A percentile compares a stretch with the other conserved stretches of the same genome.
Evolutionary conservation across 2,797 vertebrate species (phyloP).

Genomic region (Parotocinclus haroldoi): DNA sequence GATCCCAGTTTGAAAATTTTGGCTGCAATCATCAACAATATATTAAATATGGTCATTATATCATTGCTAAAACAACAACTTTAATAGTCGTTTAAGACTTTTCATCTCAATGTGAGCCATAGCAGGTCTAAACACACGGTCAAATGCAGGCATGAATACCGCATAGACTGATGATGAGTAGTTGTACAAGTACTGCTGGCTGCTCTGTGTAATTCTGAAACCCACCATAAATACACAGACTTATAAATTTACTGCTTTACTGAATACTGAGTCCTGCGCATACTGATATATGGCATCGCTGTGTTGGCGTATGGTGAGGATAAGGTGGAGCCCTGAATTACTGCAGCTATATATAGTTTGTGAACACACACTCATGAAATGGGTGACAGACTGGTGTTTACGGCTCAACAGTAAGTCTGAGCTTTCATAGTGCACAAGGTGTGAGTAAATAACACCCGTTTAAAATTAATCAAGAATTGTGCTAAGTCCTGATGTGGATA

Average conservation of each 20-base stretch:
- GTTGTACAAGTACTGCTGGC: not conserved
- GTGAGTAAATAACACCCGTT: not conserved
- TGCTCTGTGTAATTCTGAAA: not conserved
- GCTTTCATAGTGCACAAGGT: slow-evolving; percentile 3
- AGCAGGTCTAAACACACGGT: not conserved
- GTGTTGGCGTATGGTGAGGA: slow-evolving; percentile 13
- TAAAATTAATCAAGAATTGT: slow-evolving; percentile 8
- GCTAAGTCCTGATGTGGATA: not conserved
- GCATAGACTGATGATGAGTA: not conserved
- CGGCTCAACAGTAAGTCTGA: not conserved
- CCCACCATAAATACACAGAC: slow-evolving; percentile 20
- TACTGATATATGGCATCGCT: slow-evolving; percentile 29
- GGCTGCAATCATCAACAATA: too few relatives aligned
- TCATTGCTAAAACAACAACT: too few relatives aligned
- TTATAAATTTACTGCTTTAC: slow-evolving; percentile 27
- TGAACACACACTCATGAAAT: slow-evolving; percentile 2
- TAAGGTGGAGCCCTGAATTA: not conserved
- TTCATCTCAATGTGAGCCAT: too few relatives aligned
- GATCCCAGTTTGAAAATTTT: too few relatives aligned
- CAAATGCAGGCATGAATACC: slow-evolving; percentile 7
- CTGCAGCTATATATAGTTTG: slow-evolving; percentile 14
- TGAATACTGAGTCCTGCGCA: slow-evolving; percentile 18
- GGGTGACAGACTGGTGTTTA: slow-evolving; percentile 7
- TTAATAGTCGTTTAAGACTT: too few relatives aligned
- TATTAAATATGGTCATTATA: too few relatives aligned